Base-by-base conservation (phyloP, 2,113 vertebrate species). In the Prunella himalayana region DNA sequence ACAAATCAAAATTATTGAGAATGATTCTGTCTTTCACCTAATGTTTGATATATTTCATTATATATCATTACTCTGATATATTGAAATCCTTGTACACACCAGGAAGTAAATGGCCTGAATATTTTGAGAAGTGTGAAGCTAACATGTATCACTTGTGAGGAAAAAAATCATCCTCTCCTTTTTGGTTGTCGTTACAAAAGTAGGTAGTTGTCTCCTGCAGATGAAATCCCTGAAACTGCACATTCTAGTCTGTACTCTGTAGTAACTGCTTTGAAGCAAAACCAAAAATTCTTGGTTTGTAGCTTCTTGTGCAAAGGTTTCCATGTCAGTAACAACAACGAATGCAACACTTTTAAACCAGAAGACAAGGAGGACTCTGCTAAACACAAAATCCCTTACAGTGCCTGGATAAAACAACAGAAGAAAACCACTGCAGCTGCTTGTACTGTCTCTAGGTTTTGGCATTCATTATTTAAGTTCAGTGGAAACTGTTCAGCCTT, bases 381-480 rank as follows among this genome's bases (percentile, higher is more conserved):
- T 88, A 51, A 92, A 94, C 50, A 54, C 3, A 76, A 50, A 80
- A 88, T 72, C n/a, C 47, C 65, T 47, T 37, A 53, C 30, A 50
- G 31, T 30, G 72, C 35, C 76, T 80, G n/a, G 76, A 60, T 79
- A 47, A 92, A 80, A 91, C 39, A 91, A 86, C 45, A 54, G 49
- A 83, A 87, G 37, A 94, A 93, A 96, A 82, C 81, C 33, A 11
- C 56, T 82, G 70, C n/a, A 94, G 76, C 73, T 61, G 71, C 92
- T 93, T 91, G 75, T 82, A 80, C 92, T 94, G 88, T 83, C 94
- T 92, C 96, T 87, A 72, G 72, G 61, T 93, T 93, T 96, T 96
- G 96, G 94, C 95, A 97, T 96, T 97, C 92, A 96, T 98, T 97
- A 98, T 96, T 98, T 96, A 97, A 97, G 90, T 96, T 96, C 90